Percentiles rank a stretch among this genome's conserved stretches.
These are phyloP conservation scores for Brienomyrus longianalis DNA, from an alignment of 2,113 vertebrate genomes.

Conservation along the genomic window DNA sequence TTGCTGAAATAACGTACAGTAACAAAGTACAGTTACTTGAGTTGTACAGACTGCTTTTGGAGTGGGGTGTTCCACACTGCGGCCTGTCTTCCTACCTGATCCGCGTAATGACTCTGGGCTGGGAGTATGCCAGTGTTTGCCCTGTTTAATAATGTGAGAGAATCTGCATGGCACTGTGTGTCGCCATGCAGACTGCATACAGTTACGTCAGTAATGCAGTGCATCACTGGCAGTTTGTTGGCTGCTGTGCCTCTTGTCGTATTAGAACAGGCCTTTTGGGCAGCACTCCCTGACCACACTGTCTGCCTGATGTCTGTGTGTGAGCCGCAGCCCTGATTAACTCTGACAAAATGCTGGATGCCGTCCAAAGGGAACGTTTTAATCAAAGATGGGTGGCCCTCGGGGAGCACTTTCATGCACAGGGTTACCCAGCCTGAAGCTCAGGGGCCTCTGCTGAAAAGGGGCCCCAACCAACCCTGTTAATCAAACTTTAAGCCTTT, in stretches of 20 bases:
- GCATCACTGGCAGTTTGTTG: not conserved
- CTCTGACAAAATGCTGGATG: not conserved
- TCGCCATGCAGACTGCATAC: not conserved
- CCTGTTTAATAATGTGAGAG: not conserved
- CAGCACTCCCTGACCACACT: not conserved
- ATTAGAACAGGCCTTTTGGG: not conserved
- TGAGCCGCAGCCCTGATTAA: not conserved
- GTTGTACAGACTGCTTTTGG: not conserved
- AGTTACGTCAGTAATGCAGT: not conserved
- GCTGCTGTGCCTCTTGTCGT: not conserved
- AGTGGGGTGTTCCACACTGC: not conserved
- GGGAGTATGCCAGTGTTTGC: not conserved
- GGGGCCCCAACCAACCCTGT: not conserved
- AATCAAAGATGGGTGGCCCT: not conserved
- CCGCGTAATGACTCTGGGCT: not conserved
- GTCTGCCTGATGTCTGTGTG: not conserved
- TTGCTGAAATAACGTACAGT: not conserved
- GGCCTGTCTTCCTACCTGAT: not conserved
- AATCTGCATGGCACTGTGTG: not conserved
- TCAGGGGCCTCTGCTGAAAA: not conserved
- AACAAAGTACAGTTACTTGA: not conserved
- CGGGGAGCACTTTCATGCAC: not conserved
- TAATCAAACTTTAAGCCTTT: not conserved
- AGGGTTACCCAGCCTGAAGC: not conserved
- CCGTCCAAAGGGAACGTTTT: not conserved